These are phyloP conservation scores for Nemoura dubitans DNA, from an alignment of 2,888 invertebrate species.

Conservation along the genomic window DNA sequence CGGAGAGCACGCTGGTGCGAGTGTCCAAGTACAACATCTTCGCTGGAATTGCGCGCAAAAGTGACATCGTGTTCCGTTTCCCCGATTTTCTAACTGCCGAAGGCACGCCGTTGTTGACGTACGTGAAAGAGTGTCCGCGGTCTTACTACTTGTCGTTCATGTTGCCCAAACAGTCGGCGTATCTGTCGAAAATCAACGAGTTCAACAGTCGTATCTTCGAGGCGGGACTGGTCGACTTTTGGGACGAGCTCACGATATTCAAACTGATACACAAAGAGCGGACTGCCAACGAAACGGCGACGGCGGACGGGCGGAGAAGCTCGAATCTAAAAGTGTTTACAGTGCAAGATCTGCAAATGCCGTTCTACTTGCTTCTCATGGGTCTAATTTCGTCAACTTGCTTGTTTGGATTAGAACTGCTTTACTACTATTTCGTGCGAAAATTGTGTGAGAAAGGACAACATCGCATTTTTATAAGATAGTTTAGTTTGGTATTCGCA, in stretches of 20 bases:
- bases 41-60: constrained; percentile 17
- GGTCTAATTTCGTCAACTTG: not conserved
- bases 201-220: constrained; percentile 17
- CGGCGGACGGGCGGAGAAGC: not conserved
- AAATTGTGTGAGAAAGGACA: not conserved
- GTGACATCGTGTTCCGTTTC: not conserved
- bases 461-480: not conserved
- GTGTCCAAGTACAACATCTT: not conserved
- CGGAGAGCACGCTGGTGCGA: not conserved
- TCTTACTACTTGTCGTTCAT: constrained; percentile 34
- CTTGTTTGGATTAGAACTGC: not conserved
- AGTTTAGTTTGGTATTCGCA: not conserved
- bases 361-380: constrained; percentile 19
- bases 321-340: constrained; percentile 1
- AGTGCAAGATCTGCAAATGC: constrained; percentile 23
- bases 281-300: not conserved
- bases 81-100: not conserved
- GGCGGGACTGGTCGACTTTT: not conserved
- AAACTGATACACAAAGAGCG: not conserved
- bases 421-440: not conserved
- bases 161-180: constrained; percentile 37
- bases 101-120: constrained; percentile 24
- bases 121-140: constrained; percentile 29
- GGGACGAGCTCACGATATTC: constrained; percentile 15
- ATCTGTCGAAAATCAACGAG: constrained; percentile 1